phyloP scores from a whole-genome alignment of 2,797 vertebrate species.

The Glossophaga mutica region DNA sequence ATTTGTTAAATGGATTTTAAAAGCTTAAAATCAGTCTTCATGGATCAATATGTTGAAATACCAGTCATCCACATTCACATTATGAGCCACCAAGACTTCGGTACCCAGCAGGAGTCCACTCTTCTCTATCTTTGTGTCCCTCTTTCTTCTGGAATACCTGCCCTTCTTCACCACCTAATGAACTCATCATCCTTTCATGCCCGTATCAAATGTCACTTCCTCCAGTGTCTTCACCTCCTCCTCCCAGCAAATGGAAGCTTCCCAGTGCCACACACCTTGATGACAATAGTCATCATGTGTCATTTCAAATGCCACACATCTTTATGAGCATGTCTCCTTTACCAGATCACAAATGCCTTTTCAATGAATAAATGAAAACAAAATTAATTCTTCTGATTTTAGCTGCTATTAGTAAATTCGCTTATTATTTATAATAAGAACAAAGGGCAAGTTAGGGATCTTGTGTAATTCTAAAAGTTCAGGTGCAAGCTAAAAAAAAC shows the following conservation, averaged over 20 bases:
- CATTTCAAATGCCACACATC: neutral
- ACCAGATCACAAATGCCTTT: neutral
- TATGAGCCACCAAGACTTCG: neutral
- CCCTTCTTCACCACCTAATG: neutral
- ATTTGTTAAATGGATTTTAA: neutral
- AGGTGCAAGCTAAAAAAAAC: neutral
- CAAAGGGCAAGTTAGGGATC: neutral
- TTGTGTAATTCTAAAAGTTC: neutral
- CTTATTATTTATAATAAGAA: slow-evolving; percentile 15
- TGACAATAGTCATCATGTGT: neutral
- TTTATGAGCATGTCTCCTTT: neutral
- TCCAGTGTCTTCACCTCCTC: neutral
- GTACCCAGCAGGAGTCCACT: neutral
- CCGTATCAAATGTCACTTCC: neutral
- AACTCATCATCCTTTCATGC: neutral
- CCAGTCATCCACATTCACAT: slow-evolving; percentile 25
- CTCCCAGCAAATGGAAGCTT: neutral
- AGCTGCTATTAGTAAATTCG: neutral
- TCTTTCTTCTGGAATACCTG: neutral
- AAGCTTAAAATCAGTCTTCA: slow-evolving; percentile 26
- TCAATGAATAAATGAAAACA: slow-evolving; percentile 15
- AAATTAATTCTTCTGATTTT: neutral
- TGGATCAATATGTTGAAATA: neutral
- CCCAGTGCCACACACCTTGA: neutral
- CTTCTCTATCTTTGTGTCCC: neutral